These are phyloP conservation scores for Colius striatus DNA, from an alignment of 2,113 vertebrate species.

Conservation along the genomic window DNA sequence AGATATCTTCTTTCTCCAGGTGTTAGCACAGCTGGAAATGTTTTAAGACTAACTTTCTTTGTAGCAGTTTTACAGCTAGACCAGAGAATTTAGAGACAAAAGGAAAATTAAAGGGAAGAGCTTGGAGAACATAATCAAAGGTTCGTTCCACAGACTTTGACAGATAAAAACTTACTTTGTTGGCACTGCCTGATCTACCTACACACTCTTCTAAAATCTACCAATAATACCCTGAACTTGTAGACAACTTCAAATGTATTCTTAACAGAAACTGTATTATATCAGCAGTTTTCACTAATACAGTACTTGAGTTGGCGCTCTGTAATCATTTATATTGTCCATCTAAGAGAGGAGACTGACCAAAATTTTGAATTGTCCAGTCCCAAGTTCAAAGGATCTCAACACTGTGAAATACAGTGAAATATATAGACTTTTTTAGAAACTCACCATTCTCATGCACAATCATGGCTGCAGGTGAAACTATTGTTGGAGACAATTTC, in stretches of 20 bases:
- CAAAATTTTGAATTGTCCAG: background rate
- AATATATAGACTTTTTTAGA: background rate
- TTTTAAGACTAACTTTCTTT: background rate
- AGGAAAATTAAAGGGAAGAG: slow-evolving; percentile 15
- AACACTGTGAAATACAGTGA: background rate
- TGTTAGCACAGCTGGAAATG: background rate
- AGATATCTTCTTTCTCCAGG: background rate
- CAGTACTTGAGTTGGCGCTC: background rate
- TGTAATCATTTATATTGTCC: background rate
- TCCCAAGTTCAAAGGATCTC: background rate
- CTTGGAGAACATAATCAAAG: background rate
- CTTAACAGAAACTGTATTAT: background rate
- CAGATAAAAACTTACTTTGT: background rate
- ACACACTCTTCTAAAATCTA: background rate
- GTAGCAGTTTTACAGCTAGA: background rate
- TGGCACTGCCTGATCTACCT: background rate
- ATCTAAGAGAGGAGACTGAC: background rate
- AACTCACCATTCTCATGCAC: background rate
- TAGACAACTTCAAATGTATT: background rate
- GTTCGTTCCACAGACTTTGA: background rate
- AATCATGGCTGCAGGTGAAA: background rate
- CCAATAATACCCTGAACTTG: background rate
- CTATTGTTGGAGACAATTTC: background rate
- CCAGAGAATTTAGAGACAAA: slow-evolving; percentile 1
- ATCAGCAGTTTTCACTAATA: background rate